phyloP scores from a whole-genome alignment of 2,888 invertebrate genomes.

The Bhutanitis thaidina region DNA sequence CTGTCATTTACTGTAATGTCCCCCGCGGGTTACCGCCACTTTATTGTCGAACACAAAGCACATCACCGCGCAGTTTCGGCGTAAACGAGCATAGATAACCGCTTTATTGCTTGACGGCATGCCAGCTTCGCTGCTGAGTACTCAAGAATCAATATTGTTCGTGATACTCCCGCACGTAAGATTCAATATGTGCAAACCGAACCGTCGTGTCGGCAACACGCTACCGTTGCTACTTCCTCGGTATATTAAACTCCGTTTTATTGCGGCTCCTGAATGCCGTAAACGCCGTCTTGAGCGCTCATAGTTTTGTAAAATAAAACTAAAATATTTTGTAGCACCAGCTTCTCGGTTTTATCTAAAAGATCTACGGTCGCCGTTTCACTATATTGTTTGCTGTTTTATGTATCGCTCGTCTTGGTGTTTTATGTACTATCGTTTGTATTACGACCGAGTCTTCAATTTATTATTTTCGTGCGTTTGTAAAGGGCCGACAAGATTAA shows the following conservation, averaged over 20 bases:
- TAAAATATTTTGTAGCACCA: constrained; percentile 45
- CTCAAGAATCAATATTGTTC: constrained; percentile 50
- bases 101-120: constrained; percentile 66
- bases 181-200: constrained; percentile 27
- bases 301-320: constrained; percentile 60
- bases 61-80: constrained; percentile 58
- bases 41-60: constrained; percentile 47
- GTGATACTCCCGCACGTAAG: constrained; percentile 34
- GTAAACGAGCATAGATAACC: constrained; percentile 67
- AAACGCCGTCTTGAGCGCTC: constrained; percentile 38
- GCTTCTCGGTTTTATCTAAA: constrained; percentile 49
- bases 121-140: constrained; percentile 37
- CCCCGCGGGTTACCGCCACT: constrained; percentile 43
- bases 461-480: constrained; percentile 43
- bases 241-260: constrained; percentile 13
- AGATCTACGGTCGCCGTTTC: constrained; percentile 46
- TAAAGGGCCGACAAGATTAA: constrained; percentile 41
- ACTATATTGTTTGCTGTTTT: constrained; percentile 57
- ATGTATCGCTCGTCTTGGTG: constrained; percentile 45
- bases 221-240: background rate
- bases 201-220: constrained; percentile 31
- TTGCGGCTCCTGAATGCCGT: background rate
- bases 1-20: constrained; percentile 48
- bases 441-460: constrained; percentile 44
- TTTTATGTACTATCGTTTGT: constrained; percentile 53